phyloP scores from a whole-genome alignment of 2,888 invertebrate genomes.

The Papilio protenor region DNA sequence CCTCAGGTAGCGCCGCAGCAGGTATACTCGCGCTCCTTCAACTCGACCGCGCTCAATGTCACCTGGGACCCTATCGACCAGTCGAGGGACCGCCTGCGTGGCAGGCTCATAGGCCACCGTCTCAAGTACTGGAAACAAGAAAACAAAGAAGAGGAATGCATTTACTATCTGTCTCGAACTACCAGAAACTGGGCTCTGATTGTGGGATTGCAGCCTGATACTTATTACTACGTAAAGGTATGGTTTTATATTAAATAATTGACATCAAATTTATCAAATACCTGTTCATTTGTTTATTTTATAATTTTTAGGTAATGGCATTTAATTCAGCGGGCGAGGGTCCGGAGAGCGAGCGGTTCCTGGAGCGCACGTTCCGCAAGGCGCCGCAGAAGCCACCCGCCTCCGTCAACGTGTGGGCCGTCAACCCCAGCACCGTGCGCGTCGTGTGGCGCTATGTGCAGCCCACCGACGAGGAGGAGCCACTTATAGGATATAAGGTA shows the following conservation, averaged over 20 bases:
- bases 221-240: slow-evolving; percentile 95
- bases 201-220: slow-evolving; percentile 96
- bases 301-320: slow-evolving; percentile 89
- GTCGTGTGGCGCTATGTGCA: slow-evolving; percentile 98
- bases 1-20: slow-evolving; percentile 95
- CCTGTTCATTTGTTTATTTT: neutral
- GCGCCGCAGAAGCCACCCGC: slow-evolving; percentile 98
- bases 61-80: slow-evolving; percentile 95
- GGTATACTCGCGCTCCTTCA: slow-evolving; percentile 91
- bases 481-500: slow-evolving; percentile 96
- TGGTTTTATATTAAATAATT: slow-evolving; percentile 38
- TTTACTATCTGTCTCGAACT: slow-evolving; percentile 93
- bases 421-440: slow-evolving; percentile 93
- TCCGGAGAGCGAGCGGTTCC: slow-evolving; percentile 95
- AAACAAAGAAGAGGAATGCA: slow-evolving; percentile 89
- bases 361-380: slow-evolving; percentile 94
- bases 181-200: slow-evolving; percentile 94
- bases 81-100: slow-evolving; percentile 92
- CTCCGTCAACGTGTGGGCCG: slow-evolving; percentile 92
- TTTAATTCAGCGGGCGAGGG: slow-evolving; percentile 98
- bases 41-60: slow-evolving; percentile 96
- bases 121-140: slow-evolving; percentile 95
- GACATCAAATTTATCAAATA: too few species aligned
- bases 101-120: slow-evolving; percentile 96
- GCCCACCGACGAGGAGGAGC: slow-evolving; percentile 95